A percentile compares a stretch with the other conserved stretches of the same genome.
Evolutionary conservation across 2,888 invertebrate genomes (phyloP).

Genomic region (Arge pagana): DNA sequence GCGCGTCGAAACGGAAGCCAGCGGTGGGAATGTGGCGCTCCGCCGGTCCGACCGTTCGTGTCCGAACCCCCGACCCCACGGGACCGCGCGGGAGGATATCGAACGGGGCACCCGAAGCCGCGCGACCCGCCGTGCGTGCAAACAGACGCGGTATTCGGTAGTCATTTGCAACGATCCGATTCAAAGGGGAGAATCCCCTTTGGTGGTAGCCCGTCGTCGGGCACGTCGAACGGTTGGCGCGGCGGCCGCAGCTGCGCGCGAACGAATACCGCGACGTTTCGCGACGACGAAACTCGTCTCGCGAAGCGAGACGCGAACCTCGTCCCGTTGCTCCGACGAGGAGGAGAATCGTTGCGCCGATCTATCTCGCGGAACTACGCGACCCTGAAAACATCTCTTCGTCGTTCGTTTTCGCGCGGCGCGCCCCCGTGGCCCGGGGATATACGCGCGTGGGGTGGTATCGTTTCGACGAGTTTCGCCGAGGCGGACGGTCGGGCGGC

Average conservation of each 20-base stretch:
- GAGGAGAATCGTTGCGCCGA: too few relatives aligned
- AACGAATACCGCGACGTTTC: constrained; percentile 10
- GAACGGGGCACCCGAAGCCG: too few relatives aligned
- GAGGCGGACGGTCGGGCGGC: neutral
- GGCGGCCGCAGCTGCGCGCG: constrained; percentile 15
- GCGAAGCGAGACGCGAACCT: constrained; percentile 1
- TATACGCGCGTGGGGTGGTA: neutral
- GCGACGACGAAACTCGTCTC: constrained; percentile 21
- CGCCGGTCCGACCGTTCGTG: too few relatives aligned
- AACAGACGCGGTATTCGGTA: constrained; percentile 15
- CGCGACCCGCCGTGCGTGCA: too few relatives aligned
- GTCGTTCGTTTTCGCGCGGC: too few relatives aligned
- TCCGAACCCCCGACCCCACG: too few relatives aligned
- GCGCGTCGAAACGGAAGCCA: constrained; percentile 19
- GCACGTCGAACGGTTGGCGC: constrained; percentile 18
- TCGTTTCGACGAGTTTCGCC: neutral
- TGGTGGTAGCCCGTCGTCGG: constrained; percentile 21
- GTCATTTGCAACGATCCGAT: constrained; percentile 17
- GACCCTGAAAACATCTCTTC: neutral
- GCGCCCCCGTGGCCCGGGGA: too few relatives aligned
- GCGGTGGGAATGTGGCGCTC: too few relatives aligned
- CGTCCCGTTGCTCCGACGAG: too few relatives aligned
- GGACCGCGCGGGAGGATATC: too few relatives aligned
- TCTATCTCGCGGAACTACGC: neutral
- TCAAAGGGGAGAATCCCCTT: constrained; percentile 2